Evolutionary conservation across 2,797 vertebrate genomes (phyloP).

Genomic region (Pantherophis alleghaniensis): DNA sequence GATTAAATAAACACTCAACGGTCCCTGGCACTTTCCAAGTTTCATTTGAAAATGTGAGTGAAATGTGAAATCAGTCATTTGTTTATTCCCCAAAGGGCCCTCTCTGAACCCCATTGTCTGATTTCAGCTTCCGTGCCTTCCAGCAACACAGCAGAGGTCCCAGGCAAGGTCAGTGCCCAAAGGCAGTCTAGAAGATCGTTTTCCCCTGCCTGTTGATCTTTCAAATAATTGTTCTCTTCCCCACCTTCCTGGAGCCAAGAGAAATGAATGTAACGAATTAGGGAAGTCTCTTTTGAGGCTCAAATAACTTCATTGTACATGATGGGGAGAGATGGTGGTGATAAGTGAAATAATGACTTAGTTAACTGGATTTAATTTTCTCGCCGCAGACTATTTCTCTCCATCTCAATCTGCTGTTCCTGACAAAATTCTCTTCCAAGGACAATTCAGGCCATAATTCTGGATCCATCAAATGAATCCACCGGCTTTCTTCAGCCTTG

Average conservation of each 20-base stretch:
- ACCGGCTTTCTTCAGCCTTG: neutral
- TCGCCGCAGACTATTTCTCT: neutral
- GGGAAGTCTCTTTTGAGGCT: neutral
- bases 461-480: neutral
- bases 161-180: neutral
- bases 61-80: neutral
- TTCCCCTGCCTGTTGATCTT: neutral
- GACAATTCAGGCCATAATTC: neutral
- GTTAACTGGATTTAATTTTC: neutral
- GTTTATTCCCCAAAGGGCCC: neutral
- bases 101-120: neutral
- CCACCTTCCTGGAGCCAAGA: neutral
- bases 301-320: neutral
- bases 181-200: neutral
- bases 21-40: neutral
- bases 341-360: neutral
- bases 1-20: neutral
- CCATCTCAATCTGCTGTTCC: neutral
- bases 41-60: neutral
- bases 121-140: neutral
- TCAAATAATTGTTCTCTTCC: neutral
- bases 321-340: neutral
- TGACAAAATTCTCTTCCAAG: neutral
- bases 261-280: neutral
- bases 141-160: neutral